Evolutionary conservation across 2,113 vertebrate genomes (phyloP).

Genomic region (Willisornis vidua): DNA sequence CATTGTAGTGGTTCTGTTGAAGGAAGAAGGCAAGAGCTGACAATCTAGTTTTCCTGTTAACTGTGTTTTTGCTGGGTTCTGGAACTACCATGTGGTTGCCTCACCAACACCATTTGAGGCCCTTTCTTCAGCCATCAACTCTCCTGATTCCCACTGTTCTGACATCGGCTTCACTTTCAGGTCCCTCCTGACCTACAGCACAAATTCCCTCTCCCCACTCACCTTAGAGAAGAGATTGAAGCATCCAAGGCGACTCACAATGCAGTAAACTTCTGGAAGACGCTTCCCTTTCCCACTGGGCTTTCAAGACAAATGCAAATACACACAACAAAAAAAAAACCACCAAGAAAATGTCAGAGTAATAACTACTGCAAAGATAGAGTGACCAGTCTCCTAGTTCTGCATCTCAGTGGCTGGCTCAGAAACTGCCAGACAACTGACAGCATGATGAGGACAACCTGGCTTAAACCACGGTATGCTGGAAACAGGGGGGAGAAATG

Average conservation of each 20-base stretch:
- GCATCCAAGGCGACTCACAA: constrained; percentile 95
- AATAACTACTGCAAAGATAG: not conserved
- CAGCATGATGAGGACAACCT: not conserved
- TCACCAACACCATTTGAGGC: not conserved
- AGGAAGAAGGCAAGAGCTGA: not conserved
- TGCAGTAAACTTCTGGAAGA: constrained; percentile 97
- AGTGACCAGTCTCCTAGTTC: not conserved
- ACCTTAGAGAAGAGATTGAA: constrained; percentile 98
- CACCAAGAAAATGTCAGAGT: not conserved
- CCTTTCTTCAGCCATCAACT: not conserved
- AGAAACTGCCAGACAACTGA: not conserved
- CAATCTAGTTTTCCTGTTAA: not conserved
- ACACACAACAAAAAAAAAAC: not conserved
- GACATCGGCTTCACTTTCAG: not conserved
- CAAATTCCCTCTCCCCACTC: not conserved
- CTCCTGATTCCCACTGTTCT: not conserved
- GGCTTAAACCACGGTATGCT: not conserved
- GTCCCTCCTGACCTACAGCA: not conserved
- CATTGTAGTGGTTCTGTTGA: not conserved
- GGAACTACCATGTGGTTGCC: not conserved
- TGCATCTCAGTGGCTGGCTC: not conserved
- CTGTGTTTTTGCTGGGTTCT: not conserved
- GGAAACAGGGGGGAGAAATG: not conserved
- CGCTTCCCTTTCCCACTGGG: constrained; percentile 93
- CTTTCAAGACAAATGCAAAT: constrained; percentile 68